Conservation (phyloP, 1,140 invertebrate species). For the Drosophila orosa region DNA sequence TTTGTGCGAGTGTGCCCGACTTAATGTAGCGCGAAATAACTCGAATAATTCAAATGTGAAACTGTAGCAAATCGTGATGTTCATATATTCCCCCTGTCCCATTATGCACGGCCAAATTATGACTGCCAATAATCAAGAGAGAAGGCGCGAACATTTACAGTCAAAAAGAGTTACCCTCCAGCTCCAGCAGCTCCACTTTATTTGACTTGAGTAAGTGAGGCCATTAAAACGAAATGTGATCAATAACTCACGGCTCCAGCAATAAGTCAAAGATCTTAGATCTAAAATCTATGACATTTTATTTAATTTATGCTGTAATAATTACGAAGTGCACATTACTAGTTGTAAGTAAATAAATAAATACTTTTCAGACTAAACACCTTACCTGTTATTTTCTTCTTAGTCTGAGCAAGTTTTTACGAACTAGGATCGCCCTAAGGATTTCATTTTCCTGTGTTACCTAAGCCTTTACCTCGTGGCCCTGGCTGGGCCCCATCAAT, state of each 20-base stretch:
- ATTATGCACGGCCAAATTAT: conserved; percentile 54
- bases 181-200: conserved; percentile 3
- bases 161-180: conserved; percentile 21
- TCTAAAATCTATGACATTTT: not conserved
- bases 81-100: conserved; percentile 47
- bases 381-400: not conserved
- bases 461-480: not conserved
- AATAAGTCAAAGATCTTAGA: not conserved
- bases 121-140: conserved; percentile 53
- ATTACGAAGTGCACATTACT: too few species aligned
- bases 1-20: conserved; percentile 19
- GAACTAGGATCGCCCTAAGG: not conserved
- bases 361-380: not conserved
- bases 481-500: not conserved
- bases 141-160: conserved; percentile 61
- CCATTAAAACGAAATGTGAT: conserved; percentile 32
- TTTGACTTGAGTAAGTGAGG: conserved; percentile 41
- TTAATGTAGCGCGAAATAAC: conserved; percentile 75
- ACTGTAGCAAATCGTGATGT: conserved; percentile 31
- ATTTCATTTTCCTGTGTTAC: not conserved
- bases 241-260: conserved; percentile 15
- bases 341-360: not conserved
- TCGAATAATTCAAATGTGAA: conserved; percentile 62
- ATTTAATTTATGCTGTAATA: too few species aligned
- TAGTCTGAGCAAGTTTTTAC: not conserved